Percentiles rank a stretch among this genome's conserved stretches.
Conservation (phyloP, 92 coral and sea anemone genomes). For the Ricordea florida region DNA sequence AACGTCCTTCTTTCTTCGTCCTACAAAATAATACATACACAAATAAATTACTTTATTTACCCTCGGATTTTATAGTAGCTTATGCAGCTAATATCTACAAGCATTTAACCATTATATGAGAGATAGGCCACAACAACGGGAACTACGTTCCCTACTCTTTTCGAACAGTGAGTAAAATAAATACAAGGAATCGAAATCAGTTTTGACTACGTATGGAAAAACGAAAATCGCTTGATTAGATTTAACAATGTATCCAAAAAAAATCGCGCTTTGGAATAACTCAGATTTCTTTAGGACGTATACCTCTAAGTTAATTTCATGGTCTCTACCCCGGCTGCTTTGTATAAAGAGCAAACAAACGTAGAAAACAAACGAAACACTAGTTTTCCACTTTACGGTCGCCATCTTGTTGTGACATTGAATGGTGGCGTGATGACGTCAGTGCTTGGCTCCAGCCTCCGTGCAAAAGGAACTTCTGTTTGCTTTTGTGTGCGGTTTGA, state of each 20-base stretch:
- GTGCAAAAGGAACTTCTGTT: background rate
- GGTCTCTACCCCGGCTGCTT: slow-evolving; percentile 16
- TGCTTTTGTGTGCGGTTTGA: background rate
- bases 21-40: slow-evolving; percentile 40
- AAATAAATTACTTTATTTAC: no score
- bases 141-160: no score
- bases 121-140: no score
- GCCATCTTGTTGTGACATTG: slow-evolving; percentile 69
- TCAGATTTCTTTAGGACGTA: background rate
- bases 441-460: slow-evolving; percentile 15
- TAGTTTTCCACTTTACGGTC: slow-evolving; percentile 24
- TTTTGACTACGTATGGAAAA: no score
- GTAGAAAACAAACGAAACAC: slow-evolving; percentile 4
- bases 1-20: slow-evolving; percentile 75
- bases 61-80: background rate
- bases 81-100: no score
- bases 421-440: slow-evolving; percentile 63
- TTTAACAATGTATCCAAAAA: background rate
- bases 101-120: no score
- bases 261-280: background rate
- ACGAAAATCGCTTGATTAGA: no score
- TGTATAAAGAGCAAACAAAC: slow-evolving; percentile 31
- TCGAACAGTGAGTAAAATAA: no score
- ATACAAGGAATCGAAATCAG: background rate
- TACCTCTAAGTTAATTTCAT: slow-evolving; percentile 46